phyloP scores from a whole-genome alignment of 2,113 vertebrate species.

The Corythornis madagascariensis region DNA sequence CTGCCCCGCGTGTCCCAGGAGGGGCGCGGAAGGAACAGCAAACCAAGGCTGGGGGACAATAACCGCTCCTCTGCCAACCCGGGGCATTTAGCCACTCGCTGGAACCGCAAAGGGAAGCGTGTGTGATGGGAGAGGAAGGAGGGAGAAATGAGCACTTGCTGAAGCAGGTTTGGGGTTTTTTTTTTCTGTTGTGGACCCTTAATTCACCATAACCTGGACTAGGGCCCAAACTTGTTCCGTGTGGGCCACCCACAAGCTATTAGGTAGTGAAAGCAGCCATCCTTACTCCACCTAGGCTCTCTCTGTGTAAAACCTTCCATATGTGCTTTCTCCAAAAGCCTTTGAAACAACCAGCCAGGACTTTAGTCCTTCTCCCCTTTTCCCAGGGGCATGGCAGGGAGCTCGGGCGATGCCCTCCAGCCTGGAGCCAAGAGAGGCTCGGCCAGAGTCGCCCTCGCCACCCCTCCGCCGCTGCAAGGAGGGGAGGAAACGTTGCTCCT shows the following conservation, averaged over 20 bases:
- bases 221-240: not conserved
- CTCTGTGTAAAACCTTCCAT: not conserved
- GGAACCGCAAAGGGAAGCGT: not conserved
- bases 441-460: not conserved
- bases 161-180: not conserved
- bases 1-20: not conserved
- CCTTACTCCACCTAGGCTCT: not conserved
- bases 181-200: not conserved
- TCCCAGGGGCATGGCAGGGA: not conserved
- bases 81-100: accelerated
- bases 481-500: constrained; percentile 67
- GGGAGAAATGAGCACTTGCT: not conserved
- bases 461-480: not conserved
- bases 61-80: not conserved
- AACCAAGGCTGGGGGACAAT: not conserved
- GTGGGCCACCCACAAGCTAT: not conserved
- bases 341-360: not conserved
- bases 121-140: not conserved
- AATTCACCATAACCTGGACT: not conserved
- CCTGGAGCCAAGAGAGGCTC: not conserved
- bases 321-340: not conserved
- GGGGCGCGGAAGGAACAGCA: not conserved
- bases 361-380: not conserved
- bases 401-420: not conserved
- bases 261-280: not conserved